Evolutionary conservation across 23 tunicate species (phyloP).

Genomic region (Pegea sp.): DNA sequence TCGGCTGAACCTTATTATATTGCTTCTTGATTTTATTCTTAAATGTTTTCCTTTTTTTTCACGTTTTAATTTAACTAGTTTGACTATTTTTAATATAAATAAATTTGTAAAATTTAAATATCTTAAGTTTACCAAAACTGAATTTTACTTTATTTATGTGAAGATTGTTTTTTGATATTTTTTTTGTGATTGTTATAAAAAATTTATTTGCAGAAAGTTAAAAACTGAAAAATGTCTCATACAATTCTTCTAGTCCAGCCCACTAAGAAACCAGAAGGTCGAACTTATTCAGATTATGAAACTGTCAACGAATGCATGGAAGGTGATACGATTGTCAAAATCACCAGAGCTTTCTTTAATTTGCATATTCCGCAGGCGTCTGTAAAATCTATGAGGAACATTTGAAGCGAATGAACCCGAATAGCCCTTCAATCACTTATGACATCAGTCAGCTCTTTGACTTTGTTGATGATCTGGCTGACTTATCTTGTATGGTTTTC

Average conservation of each 20-base stretch:
- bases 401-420: constrained; percentile 70
- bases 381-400: constrained; percentile 94
- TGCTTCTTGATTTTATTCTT: too few species aligned
- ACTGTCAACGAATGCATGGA: constrained; percentile 99
- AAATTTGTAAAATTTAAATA: too few species aligned
- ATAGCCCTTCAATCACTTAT: constrained; percentile 63
- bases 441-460: constrained; percentile 93
- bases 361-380: constrained; percentile 21
- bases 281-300: constrained; percentile 98
- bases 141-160: too few species aligned
- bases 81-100: too few species aligned
- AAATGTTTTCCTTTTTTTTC: too few species aligned
- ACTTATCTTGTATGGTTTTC: constrained; percentile 65
- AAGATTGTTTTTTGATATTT: too few species aligned
- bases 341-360: neutral
- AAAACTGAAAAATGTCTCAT: too few species aligned
- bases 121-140: too few species aligned
- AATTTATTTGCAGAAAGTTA: too few species aligned
- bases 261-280: constrained; percentile 93
- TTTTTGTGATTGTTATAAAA: too few species aligned
- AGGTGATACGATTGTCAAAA: constrained; percentile 11
- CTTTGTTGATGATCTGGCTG: constrained; percentile 78
- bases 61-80: too few species aligned
- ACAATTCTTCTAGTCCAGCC: constrained; percentile 95
- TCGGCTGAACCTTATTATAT: too few species aligned